Evolutionary conservation across 2,113 vertebrate genomes (phyloP), one percentile per base, ranked within the genome.

Genomic region (Seriola rivoliana): DNA sequence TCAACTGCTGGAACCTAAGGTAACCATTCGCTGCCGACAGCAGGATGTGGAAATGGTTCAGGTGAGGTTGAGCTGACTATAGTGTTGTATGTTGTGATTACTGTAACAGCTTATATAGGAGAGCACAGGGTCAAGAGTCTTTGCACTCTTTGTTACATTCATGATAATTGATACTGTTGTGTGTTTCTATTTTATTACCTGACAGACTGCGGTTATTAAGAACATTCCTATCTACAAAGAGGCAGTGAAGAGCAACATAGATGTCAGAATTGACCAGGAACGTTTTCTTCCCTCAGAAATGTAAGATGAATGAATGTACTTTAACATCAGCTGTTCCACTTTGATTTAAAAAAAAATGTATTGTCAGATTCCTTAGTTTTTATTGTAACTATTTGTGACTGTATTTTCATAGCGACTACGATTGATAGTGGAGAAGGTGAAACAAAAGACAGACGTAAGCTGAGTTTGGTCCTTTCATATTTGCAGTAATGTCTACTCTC

Each of bases 11-110:
- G 98, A 99, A 81, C 90, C 97, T 23, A 96, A 91, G 82, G 95
- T 99, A 81, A 92, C 95, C 55, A 90, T 99, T 80, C 96, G 97
- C 6, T 99, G 98, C 92, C 95, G 96, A 63, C 96, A 96, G 87
- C 96, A 97, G 69, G 98, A 99, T 82, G 74, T 97, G 46, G 91
- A 95, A 34, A 75, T 98, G 80, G 96, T 99, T 77, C 97, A 97
- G 97, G 98, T 99, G 80, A 94, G 87, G 52, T 2, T 62, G 16
- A 52, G 14, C 32, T 44, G 11, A 40, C 36, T 17, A 3, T 3
- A 19, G 5, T n/a, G 11, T 50, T 29, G 4, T 38, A 14, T 13
- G 13, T 50, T 57, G 17, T 25, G 5, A 40, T 55, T 62, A 40
- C 38, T 55, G 1, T 21, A 23, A 21, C 3, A 48, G 3, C 10